These are phyloP conservation scores for Allobates femoralis DNA, from an alignment of 2,797 vertebrate genomes.

Conservation along the genomic window DNA sequence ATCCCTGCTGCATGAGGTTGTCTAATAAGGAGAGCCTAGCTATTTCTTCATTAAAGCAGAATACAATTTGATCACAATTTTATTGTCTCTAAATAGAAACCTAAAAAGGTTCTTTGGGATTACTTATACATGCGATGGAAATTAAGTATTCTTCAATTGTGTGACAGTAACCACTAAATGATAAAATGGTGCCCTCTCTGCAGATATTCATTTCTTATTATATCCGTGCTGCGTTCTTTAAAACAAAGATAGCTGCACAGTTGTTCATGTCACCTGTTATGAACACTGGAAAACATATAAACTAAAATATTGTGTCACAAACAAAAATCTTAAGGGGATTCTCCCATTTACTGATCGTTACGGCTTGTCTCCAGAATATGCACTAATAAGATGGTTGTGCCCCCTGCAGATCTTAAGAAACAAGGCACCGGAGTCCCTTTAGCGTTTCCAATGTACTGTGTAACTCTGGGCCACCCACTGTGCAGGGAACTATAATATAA, in stretches of 20 bases:
- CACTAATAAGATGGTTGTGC: no score
- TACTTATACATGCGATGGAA: conserved; percentile 56
- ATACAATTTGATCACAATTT: conserved; percentile 63
- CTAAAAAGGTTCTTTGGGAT: conserved; percentile 58
- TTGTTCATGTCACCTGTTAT: conserved; percentile 12
- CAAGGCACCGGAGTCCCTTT: no score
- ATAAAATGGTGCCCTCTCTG: conserved; percentile 60
- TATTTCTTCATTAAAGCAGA: conserved; percentile 64
- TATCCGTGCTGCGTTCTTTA: conserved; percentile 25
- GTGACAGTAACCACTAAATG: conserved; percentile 56
- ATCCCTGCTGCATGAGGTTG: conserved; percentile 61
- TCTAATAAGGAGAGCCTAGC: conserved; percentile 62
- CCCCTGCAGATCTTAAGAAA: no score
- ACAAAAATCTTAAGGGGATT: not conserved
- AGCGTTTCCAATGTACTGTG: no score
- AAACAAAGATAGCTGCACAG: conserved; percentile 31
- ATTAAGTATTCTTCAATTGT: conserved; percentile 55
- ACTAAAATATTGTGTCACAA: not conserved
- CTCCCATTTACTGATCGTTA: not conserved
- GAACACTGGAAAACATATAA: not conserved
- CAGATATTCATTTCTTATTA: conserved; percentile 51
- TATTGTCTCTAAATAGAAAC: conserved; percentile 64
- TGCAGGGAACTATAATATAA: no score
- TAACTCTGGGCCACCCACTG: no score
- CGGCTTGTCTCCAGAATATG: no score